These are phyloP conservation scores for Melanostigma gelatinosum DNA, from an alignment of 2,113 vertebrate species.

Conservation along the genomic window DNA sequence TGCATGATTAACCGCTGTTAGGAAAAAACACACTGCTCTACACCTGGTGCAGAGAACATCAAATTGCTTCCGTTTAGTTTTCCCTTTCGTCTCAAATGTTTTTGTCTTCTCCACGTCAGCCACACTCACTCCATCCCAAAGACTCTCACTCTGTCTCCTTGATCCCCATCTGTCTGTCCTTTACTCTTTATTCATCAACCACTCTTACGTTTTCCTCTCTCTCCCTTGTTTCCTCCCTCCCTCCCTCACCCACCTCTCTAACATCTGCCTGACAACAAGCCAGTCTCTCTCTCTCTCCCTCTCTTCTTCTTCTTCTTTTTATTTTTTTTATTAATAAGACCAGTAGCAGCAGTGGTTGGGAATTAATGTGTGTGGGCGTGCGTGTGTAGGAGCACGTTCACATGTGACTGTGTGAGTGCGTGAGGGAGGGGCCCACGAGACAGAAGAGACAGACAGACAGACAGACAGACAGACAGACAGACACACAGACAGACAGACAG, in stretches of 20 bases:
- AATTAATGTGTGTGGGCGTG: conserved; percentile 27
- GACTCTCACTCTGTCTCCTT: conserved; percentile 42
- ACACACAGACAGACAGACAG: no score
- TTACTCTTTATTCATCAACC: conserved; percentile 59
- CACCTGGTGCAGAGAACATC: conserved; percentile 50
- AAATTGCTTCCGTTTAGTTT: conserved; percentile 37
- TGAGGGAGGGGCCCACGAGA: conserved; percentile 6
- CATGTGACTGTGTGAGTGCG: background rate
- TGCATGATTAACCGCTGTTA: conserved; percentile 52
- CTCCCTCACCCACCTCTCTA: conserved; percentile 55
- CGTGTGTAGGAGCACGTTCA: background rate
- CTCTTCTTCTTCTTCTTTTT: background rate
- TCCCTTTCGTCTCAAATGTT: background rate
- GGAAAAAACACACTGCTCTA: conserved; percentile 22
- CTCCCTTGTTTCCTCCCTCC: conserved; percentile 43
- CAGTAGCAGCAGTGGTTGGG: conserved; percentile 42
- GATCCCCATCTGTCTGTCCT: conserved; percentile 54
- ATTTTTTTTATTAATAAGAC: conserved; percentile 47
- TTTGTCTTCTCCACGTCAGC: conserved; percentile 5
- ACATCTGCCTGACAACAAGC: conserved; percentile 85
- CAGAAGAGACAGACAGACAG: conserved; percentile 3
- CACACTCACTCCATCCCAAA: conserved; percentile 14
- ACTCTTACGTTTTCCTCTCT: conserved; percentile 47
- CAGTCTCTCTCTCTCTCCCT: conserved; percentile 37
- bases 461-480: background rate